phyloP scores from a whole-genome alignment of 37 sponge, comb jelly and placozoan species.

The Beroe ovata region DNA sequence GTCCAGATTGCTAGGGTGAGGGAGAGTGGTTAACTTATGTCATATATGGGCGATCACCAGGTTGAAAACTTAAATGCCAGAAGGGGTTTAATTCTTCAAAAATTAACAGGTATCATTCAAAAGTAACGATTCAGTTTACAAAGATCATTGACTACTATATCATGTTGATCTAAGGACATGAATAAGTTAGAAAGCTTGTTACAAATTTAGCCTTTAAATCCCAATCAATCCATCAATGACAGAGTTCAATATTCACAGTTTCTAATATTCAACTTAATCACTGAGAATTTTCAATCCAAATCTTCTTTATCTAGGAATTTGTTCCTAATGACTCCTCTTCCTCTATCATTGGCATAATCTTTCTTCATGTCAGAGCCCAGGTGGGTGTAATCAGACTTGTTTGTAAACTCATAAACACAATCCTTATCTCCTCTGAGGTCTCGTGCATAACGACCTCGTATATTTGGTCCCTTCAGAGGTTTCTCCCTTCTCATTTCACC shows the following conservation, averaged over 20 bases:
- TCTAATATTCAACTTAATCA: background rate
- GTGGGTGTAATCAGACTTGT: background rate
- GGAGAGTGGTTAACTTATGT: no score
- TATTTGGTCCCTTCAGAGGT: conserved; percentile 27
- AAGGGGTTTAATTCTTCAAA: no score
- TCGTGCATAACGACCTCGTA: conserved; percentile 39
- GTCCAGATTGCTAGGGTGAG: background rate
- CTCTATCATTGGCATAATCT: background rate
- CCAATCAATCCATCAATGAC: no score
- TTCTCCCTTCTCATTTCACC: conserved; percentile 19
- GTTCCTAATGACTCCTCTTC: background rate
- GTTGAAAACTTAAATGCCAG: no score
- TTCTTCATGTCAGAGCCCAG: background rate
- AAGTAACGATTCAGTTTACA: no score
- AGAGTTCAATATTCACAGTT: no score
- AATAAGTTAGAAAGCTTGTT: no score
- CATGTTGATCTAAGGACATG: no score
- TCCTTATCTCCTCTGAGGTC: conserved; percentile 56
- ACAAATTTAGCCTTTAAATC: no score
- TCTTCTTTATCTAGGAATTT: conserved; percentile 6
- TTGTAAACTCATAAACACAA: conserved; percentile 27
- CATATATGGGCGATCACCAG: no score
- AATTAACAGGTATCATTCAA: no score
- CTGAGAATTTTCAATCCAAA: conserved; percentile 1
- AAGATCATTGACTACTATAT: no score